These are phyloP conservation scores for Halichoerus grypus DNA, from an alignment of 2,113 vertebrate genomes.

Conservation along the genomic window DNA sequence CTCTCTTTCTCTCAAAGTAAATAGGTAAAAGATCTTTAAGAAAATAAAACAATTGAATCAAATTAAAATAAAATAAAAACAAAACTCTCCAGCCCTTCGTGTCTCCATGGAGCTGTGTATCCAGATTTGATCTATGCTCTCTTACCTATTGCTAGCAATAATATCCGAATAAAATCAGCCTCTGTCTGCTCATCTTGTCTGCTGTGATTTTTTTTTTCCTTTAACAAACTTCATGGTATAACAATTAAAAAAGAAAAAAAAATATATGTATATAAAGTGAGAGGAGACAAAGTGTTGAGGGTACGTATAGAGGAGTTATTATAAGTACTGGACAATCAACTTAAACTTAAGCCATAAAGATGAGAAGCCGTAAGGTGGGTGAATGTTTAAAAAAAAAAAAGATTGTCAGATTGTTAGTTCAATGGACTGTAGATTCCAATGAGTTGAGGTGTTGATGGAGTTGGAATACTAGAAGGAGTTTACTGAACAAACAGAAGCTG, in stretches of 20 bases:
- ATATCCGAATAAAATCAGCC: background rate
- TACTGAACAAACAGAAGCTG: background rate
- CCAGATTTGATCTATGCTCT: background rate
- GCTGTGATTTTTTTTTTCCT: background rate
- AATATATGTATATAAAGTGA: background rate
- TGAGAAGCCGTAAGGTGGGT: background rate
- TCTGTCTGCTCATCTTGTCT: background rate
- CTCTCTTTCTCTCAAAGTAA: no score
- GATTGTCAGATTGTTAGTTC: background rate
- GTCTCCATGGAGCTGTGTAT: background rate
- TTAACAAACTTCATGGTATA: background rate
- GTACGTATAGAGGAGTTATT: background rate
- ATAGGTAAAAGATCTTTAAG: no score
- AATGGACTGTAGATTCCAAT: background rate
- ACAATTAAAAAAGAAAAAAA: background rate
- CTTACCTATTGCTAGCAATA: background rate
- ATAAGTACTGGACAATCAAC: background rate
- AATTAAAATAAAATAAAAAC: no score
- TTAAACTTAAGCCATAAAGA: background rate
- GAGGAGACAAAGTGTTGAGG: background rate
- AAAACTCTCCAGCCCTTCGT: no score
- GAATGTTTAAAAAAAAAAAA: background rate
- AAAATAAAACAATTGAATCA: no score
- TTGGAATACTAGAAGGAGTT: background rate
- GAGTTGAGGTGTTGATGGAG: background rate